Conservation (phyloP, 2,888 invertebrate species). For the Yponomeuta evonymella region DNA sequence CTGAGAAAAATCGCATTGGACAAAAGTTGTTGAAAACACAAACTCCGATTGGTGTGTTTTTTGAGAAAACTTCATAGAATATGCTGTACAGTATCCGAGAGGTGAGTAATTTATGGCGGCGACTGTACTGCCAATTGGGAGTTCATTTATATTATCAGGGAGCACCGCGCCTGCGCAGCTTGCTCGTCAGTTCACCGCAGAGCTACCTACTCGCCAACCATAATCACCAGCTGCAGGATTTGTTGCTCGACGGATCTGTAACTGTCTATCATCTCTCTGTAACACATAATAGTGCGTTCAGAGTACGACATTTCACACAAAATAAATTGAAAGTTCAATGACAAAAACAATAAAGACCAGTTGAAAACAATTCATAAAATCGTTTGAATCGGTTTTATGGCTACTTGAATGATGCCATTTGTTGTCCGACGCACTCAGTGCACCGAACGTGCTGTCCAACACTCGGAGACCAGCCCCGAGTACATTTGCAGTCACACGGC, state of each 20-base stretch:
- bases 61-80: no score
- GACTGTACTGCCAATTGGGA: not conserved
- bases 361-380: not conserved
- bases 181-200: not conserved
- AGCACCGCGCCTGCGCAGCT: not conserved
- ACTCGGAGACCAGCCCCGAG: not conserved
- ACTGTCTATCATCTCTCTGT: no score
- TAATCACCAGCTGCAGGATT: no score
- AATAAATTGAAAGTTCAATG: not conserved
- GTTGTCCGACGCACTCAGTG: not conserved
- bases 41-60: no score
- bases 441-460: not conserved
- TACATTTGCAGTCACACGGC: not conserved
- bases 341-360: not conserved
- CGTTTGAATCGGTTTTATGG: not conserved
- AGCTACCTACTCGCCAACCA: not conserved
- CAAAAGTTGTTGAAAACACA: no score
- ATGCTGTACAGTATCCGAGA: no score
- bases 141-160: conserved; percentile 6
- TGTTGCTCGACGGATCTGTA: no score
- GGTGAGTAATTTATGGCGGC: not conserved
- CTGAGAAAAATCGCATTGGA: no score
- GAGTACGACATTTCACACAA: not conserved
- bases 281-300: not conserved
- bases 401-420: not conserved